These are phyloP conservation scores for Margaritifera margaritifera DNA, from an alignment of 2,888 invertebrate species.

Conservation along the genomic window DNA sequence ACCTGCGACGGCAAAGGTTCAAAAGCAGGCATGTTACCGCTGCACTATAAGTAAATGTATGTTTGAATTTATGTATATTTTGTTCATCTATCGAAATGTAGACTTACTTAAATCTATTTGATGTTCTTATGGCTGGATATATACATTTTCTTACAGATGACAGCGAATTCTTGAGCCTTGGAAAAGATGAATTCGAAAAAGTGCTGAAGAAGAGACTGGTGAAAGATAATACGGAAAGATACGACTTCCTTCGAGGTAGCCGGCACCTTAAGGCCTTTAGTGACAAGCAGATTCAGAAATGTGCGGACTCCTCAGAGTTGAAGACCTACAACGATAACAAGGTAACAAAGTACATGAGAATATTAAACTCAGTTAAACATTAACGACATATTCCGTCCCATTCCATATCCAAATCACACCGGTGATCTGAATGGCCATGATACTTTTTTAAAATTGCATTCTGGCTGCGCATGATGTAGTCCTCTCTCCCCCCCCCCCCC, in stretches of 20 bases:
- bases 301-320: constrained; percentile 41
- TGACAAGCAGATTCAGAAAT: constrained; percentile 39
- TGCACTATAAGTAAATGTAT: no score
- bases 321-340: constrained; percentile 41
- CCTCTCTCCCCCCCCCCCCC: neutral
- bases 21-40: no score
- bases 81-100: neutral
- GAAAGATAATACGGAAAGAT: constrained; percentile 38
- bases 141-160: constrained; percentile 18
- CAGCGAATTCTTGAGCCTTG: constrained; percentile 53
- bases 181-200: constrained; percentile 54
- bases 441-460: no score
- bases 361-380: no score
- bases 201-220: constrained; percentile 44
- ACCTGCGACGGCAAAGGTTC: no score
- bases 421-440: no score
- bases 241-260: constrained; percentile 35
- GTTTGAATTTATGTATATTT: no score
- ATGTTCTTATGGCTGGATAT: neutral
- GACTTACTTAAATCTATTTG: neutral
- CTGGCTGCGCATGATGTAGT: neutral
- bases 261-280: constrained; percentile 41
- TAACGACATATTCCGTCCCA: no score
- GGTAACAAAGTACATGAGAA: constrained; percentile 20
- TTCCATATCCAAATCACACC: no score